These are phyloP conservation scores for Drosophila algonquin DNA, from an alignment of 2,888 invertebrate genomes.

Conservation along the genomic window DNA sequence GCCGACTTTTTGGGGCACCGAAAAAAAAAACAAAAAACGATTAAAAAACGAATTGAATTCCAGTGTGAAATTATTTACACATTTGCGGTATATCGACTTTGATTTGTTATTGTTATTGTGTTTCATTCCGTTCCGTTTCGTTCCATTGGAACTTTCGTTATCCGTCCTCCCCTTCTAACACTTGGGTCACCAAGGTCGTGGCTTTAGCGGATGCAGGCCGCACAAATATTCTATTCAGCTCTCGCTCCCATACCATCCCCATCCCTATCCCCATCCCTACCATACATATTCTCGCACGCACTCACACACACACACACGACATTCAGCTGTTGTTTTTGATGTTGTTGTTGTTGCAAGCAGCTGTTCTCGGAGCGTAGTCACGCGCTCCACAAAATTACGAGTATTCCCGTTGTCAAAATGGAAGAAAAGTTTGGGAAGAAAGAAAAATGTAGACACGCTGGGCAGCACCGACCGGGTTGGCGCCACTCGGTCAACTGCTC, in stretches of 20 bases:
- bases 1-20: constrained; percentile 43
- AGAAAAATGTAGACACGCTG: not conserved
- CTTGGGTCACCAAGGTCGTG: constrained; percentile 55
- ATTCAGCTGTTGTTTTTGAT: constrained; percentile 23
- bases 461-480: constrained; percentile 62
- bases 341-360: constrained; percentile 62
- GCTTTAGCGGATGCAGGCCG: constrained; percentile 31
- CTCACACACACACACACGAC: constrained; percentile 16
- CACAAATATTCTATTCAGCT: constrained; percentile 36
- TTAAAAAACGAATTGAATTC: constrained; percentile 8
- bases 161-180: not conserved
- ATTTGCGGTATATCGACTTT: constrained; percentile 17
- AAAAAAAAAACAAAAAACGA: not conserved
- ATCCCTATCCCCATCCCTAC: not conserved
- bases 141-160: constrained; percentile 22
- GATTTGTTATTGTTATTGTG: constrained; percentile 37
- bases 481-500: constrained; percentile 62
- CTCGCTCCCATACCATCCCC: constrained; percentile 45
- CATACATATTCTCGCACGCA: no score
- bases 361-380: constrained; percentile 43
- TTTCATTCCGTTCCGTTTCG: constrained; percentile 34
- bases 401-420: not conserved
- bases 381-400: no score
- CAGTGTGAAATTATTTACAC: constrained; percentile 6
- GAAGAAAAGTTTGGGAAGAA: not conserved